These are phyloP conservation scores for Drosophila saltans DNA, from an alignment of 1,140 invertebrate species.

Conservation along the genomic window DNA sequence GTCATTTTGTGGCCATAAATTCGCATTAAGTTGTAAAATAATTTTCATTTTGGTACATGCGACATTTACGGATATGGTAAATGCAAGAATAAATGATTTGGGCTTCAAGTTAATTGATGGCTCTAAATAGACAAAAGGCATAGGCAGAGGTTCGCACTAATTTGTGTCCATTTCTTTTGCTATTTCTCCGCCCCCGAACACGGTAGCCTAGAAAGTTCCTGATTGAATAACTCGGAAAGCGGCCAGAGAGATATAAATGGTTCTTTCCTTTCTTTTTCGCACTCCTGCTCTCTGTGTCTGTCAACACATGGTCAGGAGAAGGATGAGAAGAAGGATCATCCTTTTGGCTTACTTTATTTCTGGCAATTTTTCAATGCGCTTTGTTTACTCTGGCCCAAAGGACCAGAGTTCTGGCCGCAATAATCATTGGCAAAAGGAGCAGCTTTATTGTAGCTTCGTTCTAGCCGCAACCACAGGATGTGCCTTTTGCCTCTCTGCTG, in stretches of 20 bases:
- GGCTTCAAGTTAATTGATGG: constrained; percentile 48
- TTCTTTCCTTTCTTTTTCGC: background rate
- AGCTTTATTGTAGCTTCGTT: constrained; percentile 44
- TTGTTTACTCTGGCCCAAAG: constrained; percentile 58
- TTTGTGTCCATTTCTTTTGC: constrained; percentile 47
- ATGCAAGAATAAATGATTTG: constrained; percentile 40
- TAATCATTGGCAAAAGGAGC: constrained; percentile 52
- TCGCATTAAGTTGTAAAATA: constrained; percentile 63
- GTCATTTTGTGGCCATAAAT: constrained; percentile 59
- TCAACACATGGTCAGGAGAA: constrained; percentile 45
- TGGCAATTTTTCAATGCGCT: constrained; percentile 76
- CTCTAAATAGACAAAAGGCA: constrained; percentile 18
- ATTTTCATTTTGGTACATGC: constrained; percentile 38
- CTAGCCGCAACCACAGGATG: constrained; percentile 52
- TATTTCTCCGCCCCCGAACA: constrained; percentile 39
- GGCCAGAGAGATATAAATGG: constrained; percentile 15
- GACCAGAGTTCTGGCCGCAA: constrained; percentile 35
- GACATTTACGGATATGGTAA: constrained; percentile 30
- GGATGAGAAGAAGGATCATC: constrained; percentile 29
- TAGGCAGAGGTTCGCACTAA: constrained; percentile 44
- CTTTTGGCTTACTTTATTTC: constrained; percentile 63
- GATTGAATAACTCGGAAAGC: constrained; percentile 65
- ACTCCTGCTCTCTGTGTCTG: constrained; percentile 34
- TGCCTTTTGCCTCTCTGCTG: constrained; percentile 53
- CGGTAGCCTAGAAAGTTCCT: constrained; percentile 47